These are phyloP conservation scores for Dendrophyllia cribrosa DNA, from an alignment of 64 coral and sea anemone species.

Conservation along the genomic window DNA sequence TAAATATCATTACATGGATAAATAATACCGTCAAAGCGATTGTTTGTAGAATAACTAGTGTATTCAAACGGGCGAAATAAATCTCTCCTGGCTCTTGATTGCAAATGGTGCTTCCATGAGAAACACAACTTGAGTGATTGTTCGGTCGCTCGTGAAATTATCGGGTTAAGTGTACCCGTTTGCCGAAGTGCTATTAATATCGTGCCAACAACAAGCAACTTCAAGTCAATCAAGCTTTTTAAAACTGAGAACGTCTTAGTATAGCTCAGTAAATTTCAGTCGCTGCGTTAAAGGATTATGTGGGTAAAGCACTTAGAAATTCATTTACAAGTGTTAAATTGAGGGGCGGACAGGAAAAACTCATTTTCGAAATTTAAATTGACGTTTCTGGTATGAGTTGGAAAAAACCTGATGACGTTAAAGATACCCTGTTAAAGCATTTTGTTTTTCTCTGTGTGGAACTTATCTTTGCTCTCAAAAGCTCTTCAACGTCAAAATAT, in stretches of 20 bases:
- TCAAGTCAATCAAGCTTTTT: background rate
- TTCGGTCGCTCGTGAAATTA: too few relatives aligned
- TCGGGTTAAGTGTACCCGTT: too few relatives aligned
- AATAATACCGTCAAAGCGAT: too few relatives aligned
- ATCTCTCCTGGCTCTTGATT: background rate
- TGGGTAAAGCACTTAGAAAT: background rate
- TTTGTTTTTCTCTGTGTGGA: background rate
- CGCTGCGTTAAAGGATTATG: background rate
- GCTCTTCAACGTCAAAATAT: background rate
- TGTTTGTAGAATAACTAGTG: too few relatives aligned
- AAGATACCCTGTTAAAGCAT: background rate
- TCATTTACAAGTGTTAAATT: constrained; percentile 35
- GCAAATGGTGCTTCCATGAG: too few relatives aligned
- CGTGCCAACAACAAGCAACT: background rate
- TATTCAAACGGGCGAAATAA: too few relatives aligned
- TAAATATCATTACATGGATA: too few relatives aligned
- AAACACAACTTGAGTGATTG: too few relatives aligned
- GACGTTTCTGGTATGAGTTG: background rate
- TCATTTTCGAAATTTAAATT: constrained; percentile 9
- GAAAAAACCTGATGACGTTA: background rate
- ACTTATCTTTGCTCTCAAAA: background rate
- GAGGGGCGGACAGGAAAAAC: background rate
- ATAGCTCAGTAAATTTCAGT: background rate
- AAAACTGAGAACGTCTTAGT: background rate
- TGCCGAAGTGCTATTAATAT: too few relatives aligned